Conservation (phyloP, 2,888 invertebrate species). For the Campoplex nolae region DNA sequence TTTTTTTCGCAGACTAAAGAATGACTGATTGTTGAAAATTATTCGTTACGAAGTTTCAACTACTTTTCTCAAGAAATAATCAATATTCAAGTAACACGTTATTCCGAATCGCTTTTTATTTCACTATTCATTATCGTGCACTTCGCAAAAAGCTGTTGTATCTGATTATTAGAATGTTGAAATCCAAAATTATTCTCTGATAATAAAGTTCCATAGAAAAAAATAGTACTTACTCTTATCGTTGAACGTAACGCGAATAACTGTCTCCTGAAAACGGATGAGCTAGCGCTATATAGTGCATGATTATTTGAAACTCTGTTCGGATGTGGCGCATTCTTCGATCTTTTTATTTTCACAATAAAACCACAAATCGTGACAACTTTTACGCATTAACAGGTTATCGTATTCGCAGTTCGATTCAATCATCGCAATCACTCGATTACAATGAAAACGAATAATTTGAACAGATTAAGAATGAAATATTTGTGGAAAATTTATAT, state of each 20-base stretch:
- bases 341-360: constrained; percentile 10
- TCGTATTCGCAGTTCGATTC: neutral
- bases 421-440: neutral
- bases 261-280: neutral
- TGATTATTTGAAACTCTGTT: constrained; percentile 11
- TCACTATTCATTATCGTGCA: neutral
- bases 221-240: constrained; percentile 14
- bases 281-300: neutral
- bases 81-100: neutral
- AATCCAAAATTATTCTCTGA: neutral
- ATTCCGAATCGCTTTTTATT: neutral
- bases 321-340: neutral
- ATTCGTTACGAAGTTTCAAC: neutral
- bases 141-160: neutral
- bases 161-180: neutral
- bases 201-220: neutral
- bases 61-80: neutral
- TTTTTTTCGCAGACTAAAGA: neutral
- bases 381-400: neutral
- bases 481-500: neutral
- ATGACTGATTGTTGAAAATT: neutral
- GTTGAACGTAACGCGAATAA: constrained; percentile 1
- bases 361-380: neutral
- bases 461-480: neutral
- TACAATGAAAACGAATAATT: neutral